Percentiles rank a stretch among this genome's conserved stretches.
These are phyloP conservation scores for Paracanthobrama guichenoti DNA, from an alignment of 2,113 vertebrate species.

Conservation along the genomic window DNA sequence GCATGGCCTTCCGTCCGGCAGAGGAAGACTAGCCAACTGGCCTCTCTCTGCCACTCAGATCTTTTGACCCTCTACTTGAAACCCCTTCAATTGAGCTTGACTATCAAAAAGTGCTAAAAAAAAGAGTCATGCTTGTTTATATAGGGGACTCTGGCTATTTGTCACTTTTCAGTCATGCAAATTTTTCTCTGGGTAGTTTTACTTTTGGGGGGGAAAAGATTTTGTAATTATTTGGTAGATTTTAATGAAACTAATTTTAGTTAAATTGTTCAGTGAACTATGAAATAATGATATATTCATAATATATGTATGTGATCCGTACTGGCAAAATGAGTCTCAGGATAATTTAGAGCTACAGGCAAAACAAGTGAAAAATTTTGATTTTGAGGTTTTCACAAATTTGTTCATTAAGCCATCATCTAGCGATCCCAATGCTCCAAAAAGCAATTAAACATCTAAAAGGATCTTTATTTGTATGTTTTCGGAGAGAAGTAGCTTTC, in stretches of 20 bases:
- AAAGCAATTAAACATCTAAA: no score
- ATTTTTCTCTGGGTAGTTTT: background rate
- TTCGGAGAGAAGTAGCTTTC: no score
- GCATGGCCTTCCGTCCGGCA: slow-evolving; percentile 22
- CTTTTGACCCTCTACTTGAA: slow-evolving; percentile 15
- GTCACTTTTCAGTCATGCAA: background rate
- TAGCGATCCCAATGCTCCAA: no score
- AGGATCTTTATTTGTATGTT: no score
- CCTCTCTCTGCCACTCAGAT: slow-evolving; percentile 11
- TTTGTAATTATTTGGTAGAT: background rate
- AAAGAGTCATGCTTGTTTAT: background rate
- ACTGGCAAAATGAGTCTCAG: no score
- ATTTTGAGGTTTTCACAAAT: no score
- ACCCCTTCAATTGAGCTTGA: slow-evolving; percentile 9
- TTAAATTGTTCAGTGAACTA: background rate
- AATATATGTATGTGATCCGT: no score
- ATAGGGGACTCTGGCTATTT: background rate
- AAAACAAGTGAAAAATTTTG: no score
- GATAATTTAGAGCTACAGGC: no score
- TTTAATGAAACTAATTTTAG: background rate
- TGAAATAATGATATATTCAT: no score
- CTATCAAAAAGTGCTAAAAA: background rate
- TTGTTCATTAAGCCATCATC: no score
- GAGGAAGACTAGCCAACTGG: slow-evolving; percentile 43
- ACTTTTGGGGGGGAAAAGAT: no score